These are phyloP conservation scores for Drosophila rufa DNA, from an alignment of 1,140 invertebrate genomes.

Conservation along the genomic window DNA sequence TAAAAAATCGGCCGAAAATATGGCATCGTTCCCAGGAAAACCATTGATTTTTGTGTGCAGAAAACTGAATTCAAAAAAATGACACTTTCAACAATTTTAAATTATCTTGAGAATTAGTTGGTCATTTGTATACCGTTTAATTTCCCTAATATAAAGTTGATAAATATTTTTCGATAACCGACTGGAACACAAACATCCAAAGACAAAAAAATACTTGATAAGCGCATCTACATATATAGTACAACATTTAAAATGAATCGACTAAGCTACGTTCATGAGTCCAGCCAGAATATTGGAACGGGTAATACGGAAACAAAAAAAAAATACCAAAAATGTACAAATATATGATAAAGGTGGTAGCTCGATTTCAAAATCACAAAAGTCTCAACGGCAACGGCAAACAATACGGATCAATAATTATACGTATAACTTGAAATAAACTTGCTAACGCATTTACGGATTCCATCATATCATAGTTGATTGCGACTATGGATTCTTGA, in stretches of 20 bases:
- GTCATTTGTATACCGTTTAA: neutral
- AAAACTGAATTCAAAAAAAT: too few relatives aligned
- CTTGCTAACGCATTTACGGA: slow-evolving; percentile 30
- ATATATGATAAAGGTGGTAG: neutral
- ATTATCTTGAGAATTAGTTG: too few relatives aligned
- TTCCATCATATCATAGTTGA: slow-evolving; percentile 5
- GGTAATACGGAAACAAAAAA: slow-evolving; percentile 10
- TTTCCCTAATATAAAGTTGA: neutral
- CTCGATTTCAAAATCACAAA: slow-evolving; percentile 7
- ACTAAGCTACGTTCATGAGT: slow-evolving; percentile 25
- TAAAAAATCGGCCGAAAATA: too few relatives aligned
- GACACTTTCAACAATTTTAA: too few relatives aligned
- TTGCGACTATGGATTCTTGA: slow-evolving; percentile 24
- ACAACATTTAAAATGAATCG: slow-evolving; percentile 21
- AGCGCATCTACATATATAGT: slow-evolving; percentile 13
- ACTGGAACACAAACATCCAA: slow-evolving; percentile 21
- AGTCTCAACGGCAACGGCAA: slow-evolving; percentile 19
- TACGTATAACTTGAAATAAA: slow-evolving; percentile 9
- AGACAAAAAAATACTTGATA: slow-evolving; percentile 11
- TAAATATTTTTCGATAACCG: neutral
- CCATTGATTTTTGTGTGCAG: too few relatives aligned
- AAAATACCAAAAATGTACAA: slow-evolving; percentile 2
- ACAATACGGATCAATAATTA: slow-evolving; percentile 31
- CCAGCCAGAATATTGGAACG: slow-evolving; percentile 8
- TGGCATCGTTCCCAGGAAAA: too few relatives aligned